phyloP scores from a whole-genome alignment of 2,113 vertebrate genomes.

The Leucoraja erinaceus region DNA sequence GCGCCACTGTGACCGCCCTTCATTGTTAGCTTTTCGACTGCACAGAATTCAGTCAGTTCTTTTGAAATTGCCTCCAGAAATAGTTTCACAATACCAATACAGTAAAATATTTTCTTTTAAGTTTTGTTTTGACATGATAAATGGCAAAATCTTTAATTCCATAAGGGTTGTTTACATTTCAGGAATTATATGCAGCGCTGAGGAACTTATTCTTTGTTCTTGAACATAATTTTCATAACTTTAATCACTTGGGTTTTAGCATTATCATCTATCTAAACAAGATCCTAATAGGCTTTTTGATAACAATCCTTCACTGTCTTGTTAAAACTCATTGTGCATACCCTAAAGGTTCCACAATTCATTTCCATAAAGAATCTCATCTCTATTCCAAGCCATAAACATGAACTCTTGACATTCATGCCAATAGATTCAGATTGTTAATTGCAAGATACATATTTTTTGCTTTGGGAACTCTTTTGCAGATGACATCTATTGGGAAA shows the following conservation, averaged over 20 bases:
- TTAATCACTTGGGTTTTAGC: background rate
- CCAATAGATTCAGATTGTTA: slow-evolving; percentile 4
- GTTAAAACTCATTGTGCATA: slow-evolving; percentile 16
- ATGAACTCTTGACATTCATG: background rate
- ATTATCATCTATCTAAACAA: slow-evolving; percentile 3
- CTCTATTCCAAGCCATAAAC: slow-evolving; percentile 21
- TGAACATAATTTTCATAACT: background rate
- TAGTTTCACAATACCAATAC: background rate
- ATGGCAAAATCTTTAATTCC: background rate
- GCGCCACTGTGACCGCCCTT: background rate
- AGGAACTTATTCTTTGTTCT: background rate
- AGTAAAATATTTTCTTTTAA: background rate
- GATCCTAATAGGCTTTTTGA: slow-evolving; percentile 9
- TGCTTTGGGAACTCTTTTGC: background rate
- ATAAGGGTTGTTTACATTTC: background rate
- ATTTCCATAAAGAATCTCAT: slow-evolving; percentile 14
- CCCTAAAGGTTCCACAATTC: slow-evolving; percentile 12
- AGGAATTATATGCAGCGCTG: background rate
- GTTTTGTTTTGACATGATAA: background rate
- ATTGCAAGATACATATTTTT: slow-evolving; percentile 26
- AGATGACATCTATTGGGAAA: slow-evolving; percentile 11
- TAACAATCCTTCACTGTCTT: slow-evolving; percentile 13
- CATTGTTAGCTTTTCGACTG: background rate
- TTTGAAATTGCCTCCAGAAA: background rate
- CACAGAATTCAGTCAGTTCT: background rate